phyloP scores from a whole-genome alignment of 2,113 vertebrate genomes.

The Tyrannus savana region DNA sequence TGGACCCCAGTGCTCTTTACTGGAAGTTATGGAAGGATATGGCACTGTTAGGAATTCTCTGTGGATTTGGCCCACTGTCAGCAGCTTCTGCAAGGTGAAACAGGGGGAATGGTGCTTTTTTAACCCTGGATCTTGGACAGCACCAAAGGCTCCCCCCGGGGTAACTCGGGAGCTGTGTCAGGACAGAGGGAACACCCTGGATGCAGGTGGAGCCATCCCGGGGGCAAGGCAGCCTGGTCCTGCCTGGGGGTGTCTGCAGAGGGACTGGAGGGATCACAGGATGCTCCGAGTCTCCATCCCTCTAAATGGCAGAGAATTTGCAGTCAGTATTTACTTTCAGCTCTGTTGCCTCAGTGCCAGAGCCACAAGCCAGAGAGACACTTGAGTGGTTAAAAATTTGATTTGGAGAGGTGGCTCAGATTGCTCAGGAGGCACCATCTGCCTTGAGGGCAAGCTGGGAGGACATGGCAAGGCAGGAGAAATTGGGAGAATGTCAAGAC shows the following conservation, averaged over 20 bases:
- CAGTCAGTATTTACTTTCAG: neutral
- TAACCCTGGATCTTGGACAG: neutral
- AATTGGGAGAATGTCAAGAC: neutral
- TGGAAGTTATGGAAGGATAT: neutral
- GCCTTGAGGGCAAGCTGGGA: neutral
- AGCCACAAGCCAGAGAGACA: neutral
- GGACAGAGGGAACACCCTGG: neutral
- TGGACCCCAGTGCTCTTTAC: neutral
- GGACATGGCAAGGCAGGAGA: neutral
- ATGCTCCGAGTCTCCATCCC: neutral
- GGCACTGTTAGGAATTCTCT: neutral
- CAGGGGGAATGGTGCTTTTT: neutral
- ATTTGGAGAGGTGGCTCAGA: neutral
- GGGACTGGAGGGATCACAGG: rapidly evolving
- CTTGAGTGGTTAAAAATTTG: neutral
- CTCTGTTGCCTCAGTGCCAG: neutral
- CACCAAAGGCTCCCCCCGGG: neutral
- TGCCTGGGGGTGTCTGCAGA: neutral
- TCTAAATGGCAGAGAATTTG: neutral
- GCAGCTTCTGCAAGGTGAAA: neutral
- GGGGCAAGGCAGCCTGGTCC: neutral
- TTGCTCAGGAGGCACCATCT: neutral
- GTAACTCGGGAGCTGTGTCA: neutral
- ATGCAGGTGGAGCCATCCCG: neutral
- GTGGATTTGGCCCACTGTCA: neutral